Base-by-base conservation (phyloP, 2,888 invertebrate species). In the Caenorhabditis drosophilae region DNA sequence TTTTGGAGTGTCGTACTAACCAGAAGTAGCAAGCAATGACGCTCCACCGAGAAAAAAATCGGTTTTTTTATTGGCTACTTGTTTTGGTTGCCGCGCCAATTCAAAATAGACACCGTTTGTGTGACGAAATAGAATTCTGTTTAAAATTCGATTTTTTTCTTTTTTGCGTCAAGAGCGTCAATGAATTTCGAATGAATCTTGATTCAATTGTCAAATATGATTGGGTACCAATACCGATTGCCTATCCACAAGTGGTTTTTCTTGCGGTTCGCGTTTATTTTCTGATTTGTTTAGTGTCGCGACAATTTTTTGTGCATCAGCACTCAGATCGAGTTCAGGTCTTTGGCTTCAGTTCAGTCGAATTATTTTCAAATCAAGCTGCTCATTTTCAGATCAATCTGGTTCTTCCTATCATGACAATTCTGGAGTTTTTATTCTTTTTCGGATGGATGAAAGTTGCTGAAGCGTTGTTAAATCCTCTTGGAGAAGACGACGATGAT, bases 401-500 rank as follows among this genome's bases (percentile, higher is more conserved):
- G 16, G 35, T 38, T 1, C 45, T 77, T 15, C 77, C 77, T 2
- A 16, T 78, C 23, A 73, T 60, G 59, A 73, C 73, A 2, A 34
- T 70, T 1, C 48, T 71, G 12, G 63, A 74, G 35, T 75, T 74
- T 51, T 15, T 74, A 16, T 64, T 74, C 36, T 67, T 60, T 11
- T 57, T 70, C 16, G 62, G 67, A 12, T 64, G 59, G 58, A 58
- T 47, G 58, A 47, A 77, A 45, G 78, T 77, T 12, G 77, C 77
- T 2, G 78, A 78, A 42, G 76, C 78, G 18, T 52, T 77, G 31
- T 61, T 77, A 23, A 78, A 78, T 54, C 78, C 77, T 2, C 36
- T 77, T 15, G 78, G 78, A 12, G 76, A 76, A 42, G 78, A 77
- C 45, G 78, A 78, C 40, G 77, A 77, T 51, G 78, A 77, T 50